Evolutionary conservation across 2,113 vertebrate genomes (phyloP), one percentile per base, ranked within the genome.

Genomic region (Tragelaphus scriptus): DNA sequence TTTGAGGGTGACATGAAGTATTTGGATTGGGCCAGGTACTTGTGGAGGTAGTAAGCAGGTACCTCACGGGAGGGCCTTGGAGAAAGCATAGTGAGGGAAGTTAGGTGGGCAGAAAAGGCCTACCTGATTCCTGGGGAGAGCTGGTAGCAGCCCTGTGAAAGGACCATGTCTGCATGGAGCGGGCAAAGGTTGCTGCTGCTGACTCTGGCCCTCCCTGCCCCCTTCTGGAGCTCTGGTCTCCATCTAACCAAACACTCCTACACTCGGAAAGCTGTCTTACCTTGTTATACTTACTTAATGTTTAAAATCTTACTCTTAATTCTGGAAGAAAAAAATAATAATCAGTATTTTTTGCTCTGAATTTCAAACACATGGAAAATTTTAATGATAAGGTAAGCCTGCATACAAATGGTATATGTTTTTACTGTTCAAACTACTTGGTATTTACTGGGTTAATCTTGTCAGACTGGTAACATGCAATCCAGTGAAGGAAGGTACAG

Each of bases 121-220:
- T 59, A 0, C 26, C 1, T 28, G 13, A 23, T 49, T 59, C 61
- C 26, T 51, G 26, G 9, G 44, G 44, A 51, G 21, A 81, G 32
- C 55, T 12, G 12, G 15, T 17, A 17, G 59, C 30, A 84, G 61
- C 47, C 23, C 51, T 55, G 30, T 49, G 30, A 23, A 84, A 19
- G 40, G 40, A 7, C 25, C 9, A 0, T 9, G 6, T 28, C 11
- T 7, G 1, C 1, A 0, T 2, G 19, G 32, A 23, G 40, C 25
- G 47, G 21, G 40, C 6, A 30, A 21, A 30, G n/a, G 3, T 15
- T 1, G 1, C 16, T 13, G 3, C 40, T 51, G 25, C 19, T 59
- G 40, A 9, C 56, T 17, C 25, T 7, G 28, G 30, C 58, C 26
- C 14, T 40, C 55, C 15, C 5, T 1, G 1, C 15, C 81, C 7